phyloP scores from a whole-genome alignment of 2,888 invertebrate species.

The Oscheius sp. region DNA sequence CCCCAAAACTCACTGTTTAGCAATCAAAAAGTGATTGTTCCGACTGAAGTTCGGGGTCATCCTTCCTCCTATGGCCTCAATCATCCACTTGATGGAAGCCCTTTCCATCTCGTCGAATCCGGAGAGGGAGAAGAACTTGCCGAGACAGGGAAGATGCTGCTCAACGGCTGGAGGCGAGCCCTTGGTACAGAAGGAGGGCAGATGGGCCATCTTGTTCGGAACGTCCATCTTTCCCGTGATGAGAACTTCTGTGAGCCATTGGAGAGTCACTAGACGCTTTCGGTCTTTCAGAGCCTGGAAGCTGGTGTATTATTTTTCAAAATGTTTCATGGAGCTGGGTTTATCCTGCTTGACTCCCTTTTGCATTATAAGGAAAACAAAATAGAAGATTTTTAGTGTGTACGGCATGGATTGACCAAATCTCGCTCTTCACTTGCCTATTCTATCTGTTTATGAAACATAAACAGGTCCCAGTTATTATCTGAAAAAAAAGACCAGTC shows the following conservation, averaged over 20 bases:
- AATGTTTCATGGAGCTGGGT: no score
- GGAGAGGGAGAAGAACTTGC: slow-evolving; percentile 83
- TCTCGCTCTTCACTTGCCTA: no score
- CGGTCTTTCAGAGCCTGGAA: slow-evolving; percentile 67
- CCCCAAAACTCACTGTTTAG: slow-evolving; percentile 74
- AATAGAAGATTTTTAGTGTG: no score
- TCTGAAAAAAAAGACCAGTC: no score
- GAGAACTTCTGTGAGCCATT: slow-evolving; percentile 92
- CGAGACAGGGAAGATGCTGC: slow-evolving; percentile 74
- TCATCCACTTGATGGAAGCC: slow-evolving; percentile 85
- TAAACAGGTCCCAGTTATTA: no score
- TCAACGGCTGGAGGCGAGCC: slow-evolving; percentile 51
- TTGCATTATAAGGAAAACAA: no score
- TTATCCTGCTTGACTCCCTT: no score
- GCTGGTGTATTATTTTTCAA: no score
- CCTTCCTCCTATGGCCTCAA: slow-evolving; percentile 87
- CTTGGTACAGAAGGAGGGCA: slow-evolving; percentile 78
- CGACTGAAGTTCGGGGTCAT: slow-evolving; percentile 79
- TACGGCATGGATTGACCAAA: no score
- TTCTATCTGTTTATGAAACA: no score
- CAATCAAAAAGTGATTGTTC: slow-evolving; percentile 77
- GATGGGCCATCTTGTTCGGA: slow-evolving; percentile 92
- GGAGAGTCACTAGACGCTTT: slow-evolving; percentile 83
- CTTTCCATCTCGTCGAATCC: slow-evolving; percentile 91
- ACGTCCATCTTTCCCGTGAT: slow-evolving; percentile 86